phyloP scores from a whole-genome alignment of 2,797 vertebrate species.

The Zonotrichia albicollis region DNA sequence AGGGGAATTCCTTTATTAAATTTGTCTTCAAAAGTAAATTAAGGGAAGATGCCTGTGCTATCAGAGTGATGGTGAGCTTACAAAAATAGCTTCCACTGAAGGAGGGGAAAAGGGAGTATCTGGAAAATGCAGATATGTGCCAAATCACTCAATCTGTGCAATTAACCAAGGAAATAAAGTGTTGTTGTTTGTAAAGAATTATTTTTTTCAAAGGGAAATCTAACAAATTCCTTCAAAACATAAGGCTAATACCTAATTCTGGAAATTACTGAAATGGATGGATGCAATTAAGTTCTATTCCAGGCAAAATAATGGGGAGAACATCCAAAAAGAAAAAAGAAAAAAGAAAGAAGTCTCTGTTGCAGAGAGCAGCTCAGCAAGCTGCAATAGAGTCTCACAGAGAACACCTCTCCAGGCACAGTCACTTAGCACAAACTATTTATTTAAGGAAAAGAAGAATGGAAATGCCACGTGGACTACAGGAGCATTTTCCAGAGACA shows the following conservation, averaged over 20 bases:
- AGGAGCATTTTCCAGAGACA: neutral
- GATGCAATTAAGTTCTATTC: slow-evolving; percentile 31
- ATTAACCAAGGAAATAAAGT: slow-evolving; percentile 51
- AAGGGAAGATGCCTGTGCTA: slow-evolving; percentile 71
- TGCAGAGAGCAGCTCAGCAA: neutral
- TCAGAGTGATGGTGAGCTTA: slow-evolving; percentile 65
- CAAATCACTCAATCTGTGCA: slow-evolving; percentile 64
- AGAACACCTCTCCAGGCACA: slow-evolving; percentile 7
- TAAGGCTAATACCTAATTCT: slow-evolving; percentile 28
- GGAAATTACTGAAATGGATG: neutral
- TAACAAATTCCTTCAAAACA: slow-evolving; percentile 29
- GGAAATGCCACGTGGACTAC: neutral
- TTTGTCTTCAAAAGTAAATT: slow-evolving; percentile 75
- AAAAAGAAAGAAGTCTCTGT: neutral
- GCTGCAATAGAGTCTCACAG: neutral
- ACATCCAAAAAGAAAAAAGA: neutral
- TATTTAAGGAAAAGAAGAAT: slow-evolving; percentile 34
- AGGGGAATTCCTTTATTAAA: slow-evolving; percentile 79
- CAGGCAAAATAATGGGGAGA: neutral
- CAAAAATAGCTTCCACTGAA: slow-evolving; percentile 60
- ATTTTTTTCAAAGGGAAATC: slow-evolving; percentile 20
- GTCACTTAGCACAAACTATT: slow-evolving; percentile 18
- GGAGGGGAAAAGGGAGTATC: slow-evolving; percentile 54
- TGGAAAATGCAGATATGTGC: slow-evolving; percentile 43
- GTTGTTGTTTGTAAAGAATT: slow-evolving; percentile 35